These are phyloP conservation scores for Lepidocolaptes lacrymiger DNA, from an alignment of 2,797 vertebrate genomes.

Conservation along the genomic window DNA sequence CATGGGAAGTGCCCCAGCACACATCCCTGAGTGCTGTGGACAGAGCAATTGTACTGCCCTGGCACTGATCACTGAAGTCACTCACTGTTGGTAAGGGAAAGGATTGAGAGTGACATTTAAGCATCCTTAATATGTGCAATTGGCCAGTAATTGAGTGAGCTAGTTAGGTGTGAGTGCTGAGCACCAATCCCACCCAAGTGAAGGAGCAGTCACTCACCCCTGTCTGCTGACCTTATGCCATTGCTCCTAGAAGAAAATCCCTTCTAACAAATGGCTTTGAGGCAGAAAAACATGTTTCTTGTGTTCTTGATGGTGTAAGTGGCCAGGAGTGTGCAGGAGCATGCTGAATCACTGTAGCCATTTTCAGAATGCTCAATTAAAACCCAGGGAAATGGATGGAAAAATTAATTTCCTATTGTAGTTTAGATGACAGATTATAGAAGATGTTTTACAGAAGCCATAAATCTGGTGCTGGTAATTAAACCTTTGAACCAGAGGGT, in stretches of 20 bases:
- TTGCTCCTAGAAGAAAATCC: background rate
- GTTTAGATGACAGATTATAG: background rate
- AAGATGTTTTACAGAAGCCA: background rate
- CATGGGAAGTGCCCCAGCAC: fast-evolving
- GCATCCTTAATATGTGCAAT: background rate
- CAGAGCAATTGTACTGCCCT: background rate
- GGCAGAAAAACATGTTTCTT: background rate
- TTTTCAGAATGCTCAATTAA: background rate
- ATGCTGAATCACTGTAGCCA: background rate
- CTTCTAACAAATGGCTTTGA: background rate
- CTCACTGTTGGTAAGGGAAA: fast-evolving
- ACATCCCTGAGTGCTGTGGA: fast-evolving
- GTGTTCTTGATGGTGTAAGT: background rate
- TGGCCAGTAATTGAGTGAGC: background rate
- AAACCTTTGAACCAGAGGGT: background rate
- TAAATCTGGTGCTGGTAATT: background rate
- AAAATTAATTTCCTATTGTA: background rate
- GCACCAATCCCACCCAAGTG: background rate
- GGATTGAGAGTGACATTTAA: background rate
- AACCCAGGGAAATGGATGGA: background rate
- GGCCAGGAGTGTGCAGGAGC: background rate
- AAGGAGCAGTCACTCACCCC: background rate
- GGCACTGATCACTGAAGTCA: fast-evolving
- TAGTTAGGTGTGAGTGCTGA: background rate
- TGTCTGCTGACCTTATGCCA: background rate